phyloP scores from a whole-genome alignment of 2,888 invertebrate species.

The Physocephala rufipes region DNA sequence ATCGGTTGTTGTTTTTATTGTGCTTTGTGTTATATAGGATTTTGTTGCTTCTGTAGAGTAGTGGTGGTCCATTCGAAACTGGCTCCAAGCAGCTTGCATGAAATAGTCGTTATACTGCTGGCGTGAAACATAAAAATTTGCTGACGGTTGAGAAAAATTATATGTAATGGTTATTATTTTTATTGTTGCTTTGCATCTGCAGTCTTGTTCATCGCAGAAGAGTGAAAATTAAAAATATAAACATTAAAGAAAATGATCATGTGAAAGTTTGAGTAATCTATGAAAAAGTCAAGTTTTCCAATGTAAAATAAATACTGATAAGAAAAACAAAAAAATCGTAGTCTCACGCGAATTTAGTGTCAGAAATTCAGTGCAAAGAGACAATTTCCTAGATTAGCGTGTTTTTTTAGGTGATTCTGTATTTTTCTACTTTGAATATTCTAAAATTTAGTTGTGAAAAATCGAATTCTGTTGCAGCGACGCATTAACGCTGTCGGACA shows the following conservation, averaged over 20 bases:
- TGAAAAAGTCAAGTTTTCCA: constrained; percentile 1
- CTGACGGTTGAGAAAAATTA: background rate
- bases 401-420: background rate
- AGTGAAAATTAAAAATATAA: background rate
- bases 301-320: constrained; percentile 9
- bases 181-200: constrained; percentile 12
- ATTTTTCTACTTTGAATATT: constrained; percentile 4
- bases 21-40: constrained; percentile 5
- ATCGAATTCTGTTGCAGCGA: constrained; percentile 13
- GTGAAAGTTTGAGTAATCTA: background rate
- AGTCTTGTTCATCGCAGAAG: background rate
- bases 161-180: constrained; percentile 20
- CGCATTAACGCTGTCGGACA: background rate
- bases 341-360: constrained; percentile 10
- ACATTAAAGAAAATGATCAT: too few relatives aligned
- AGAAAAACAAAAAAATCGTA: constrained; percentile 8
- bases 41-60: background rate
- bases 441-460: constrained; percentile 18
- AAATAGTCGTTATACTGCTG: background rate
- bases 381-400: constrained; percentile 1
- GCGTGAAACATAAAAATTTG: background rate
- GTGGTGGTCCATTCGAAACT: constrained; percentile 22
- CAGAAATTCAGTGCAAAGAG: constrained; percentile 14
- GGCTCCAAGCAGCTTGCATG: background rate
- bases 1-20: constrained; percentile 12